A percentile compares a stretch with the other conserved stretches of the same genome.
phyloP scores from a whole-genome alignment of 2,113 vertebrate species.

The Dasyurus viverrinus region DNA sequence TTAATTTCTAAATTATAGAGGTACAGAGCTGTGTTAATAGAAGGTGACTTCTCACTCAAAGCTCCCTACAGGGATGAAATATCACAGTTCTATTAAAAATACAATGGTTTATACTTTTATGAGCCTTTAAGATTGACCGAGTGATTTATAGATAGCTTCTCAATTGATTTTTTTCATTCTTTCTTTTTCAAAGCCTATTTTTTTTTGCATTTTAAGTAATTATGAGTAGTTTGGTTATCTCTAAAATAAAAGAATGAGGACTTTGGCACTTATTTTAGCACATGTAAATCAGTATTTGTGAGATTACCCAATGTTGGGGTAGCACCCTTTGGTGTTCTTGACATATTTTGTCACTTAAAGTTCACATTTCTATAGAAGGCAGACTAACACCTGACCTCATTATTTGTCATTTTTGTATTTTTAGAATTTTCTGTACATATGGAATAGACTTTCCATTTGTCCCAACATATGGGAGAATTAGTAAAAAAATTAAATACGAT shows the following conservation, averaged over 20 bases:
- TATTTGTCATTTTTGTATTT: neutral
- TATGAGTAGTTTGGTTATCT: neutral
- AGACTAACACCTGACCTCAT: neutral
- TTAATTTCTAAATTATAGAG: neutral
- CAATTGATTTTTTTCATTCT: neutral
- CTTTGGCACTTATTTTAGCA: neutral
- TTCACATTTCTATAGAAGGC: neutral
- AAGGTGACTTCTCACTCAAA: neutral
- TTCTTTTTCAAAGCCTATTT: conserved; percentile 36
- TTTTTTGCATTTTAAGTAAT: conserved; percentile 8
- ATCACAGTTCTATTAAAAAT: neutral
- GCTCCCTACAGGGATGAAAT: neutral
- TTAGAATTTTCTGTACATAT: neutral
- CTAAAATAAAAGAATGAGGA: neutral
- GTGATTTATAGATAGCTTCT: conserved; percentile 5
- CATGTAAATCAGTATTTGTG: neutral
- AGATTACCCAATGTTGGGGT: neutral
- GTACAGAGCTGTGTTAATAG: neutral
- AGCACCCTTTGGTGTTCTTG: neutral
- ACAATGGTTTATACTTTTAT: neutral
- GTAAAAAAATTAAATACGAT: neutral
- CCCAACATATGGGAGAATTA: neutral
- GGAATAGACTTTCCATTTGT: neutral
- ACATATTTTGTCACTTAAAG: neutral
- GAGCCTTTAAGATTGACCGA: neutral